These are phyloP conservation scores for Pelecanoides urinatrix DNA, from an alignment of 2,113 vertebrate species.

Conservation along the genomic window DNA sequence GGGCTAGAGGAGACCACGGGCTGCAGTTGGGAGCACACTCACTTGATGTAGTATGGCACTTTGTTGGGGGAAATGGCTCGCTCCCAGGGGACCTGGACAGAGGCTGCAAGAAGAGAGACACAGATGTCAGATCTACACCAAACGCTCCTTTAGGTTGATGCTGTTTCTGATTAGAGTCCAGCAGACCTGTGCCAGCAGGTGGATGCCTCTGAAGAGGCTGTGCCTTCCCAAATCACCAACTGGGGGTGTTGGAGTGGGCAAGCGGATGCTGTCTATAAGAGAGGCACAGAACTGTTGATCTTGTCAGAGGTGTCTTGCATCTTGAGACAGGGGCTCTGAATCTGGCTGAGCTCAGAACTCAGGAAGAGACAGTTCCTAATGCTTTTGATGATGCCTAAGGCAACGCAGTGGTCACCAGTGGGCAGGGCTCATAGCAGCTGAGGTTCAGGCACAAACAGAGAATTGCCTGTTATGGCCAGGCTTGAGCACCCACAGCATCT, in stretches of 20 bases:
- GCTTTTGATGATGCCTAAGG: neutral
- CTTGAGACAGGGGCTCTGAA: neutral
- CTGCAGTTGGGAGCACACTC: constrained; percentile 61
- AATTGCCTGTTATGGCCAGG: neutral
- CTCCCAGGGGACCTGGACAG: constrained; percentile 98
- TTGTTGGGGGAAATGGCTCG: constrained; percentile 98
- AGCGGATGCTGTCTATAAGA: neutral
- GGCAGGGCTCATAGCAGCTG: neutral
- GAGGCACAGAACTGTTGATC: neutral
- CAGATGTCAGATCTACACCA: neutral
- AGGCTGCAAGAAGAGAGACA: constrained; percentile 79
- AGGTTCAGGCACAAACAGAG: neutral
- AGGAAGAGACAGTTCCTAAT: neutral
- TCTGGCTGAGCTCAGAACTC: neutral
- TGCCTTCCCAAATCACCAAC: neutral
- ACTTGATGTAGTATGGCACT: constrained; percentile 99
- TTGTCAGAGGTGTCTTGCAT: neutral
- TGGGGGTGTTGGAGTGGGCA: neutral
- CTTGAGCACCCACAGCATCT: neutral
- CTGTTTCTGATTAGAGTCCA: neutral
- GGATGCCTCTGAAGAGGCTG: neutral
- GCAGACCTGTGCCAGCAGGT: neutral
- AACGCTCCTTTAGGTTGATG: neutral
- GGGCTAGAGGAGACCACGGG: neutral
- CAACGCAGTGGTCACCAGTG: neutral